Base-by-base conservation (phyloP, 2,888 invertebrate genomes). In the Venustoraphidia nigricollis region DNA sequence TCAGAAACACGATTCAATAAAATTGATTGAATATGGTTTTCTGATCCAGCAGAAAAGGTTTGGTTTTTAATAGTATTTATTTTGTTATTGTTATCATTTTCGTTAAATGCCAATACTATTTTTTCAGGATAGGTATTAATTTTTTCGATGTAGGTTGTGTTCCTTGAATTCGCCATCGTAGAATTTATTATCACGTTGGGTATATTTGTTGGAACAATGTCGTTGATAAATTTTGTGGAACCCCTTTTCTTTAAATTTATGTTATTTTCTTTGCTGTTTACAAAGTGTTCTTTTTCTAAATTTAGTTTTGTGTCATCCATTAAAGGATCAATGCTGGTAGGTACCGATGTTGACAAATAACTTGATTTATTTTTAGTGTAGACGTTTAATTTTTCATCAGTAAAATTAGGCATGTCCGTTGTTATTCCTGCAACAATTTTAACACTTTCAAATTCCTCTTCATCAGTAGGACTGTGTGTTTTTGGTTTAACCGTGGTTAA, bases 311-410 rank as follows among this genome's bases (percentile, higher is more conserved):
- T 70, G 47, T 63, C 66, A 57, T 72, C 68, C 41, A 66, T 56
- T 1, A 73, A 66, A 35, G 72, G 72, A 56, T 73, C 72, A 46
- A 72, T 70, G 50, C 71, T 70, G 36, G 72, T 68, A 34, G 71
- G 64, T 17, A 67, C 63, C 5, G 72, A 72, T 2, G 70, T 71
- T 27, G 71, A 62, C 44, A 65, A 64, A 35, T 60, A 52, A 41
- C 41, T 11, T 41, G 46, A 36, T 35, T 40, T 46, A 40, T 41
- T 41, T 13, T 41, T 46, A 1, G 27, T 27, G 27, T 27, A 27
- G 27, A 27, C 27, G 6, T 27, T 27, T 27, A 27, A 27, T 27
- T 27, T 27, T 27, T 27, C 27, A 27, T 27, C 27, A 6, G 27
- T 6, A 27, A 27, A 27, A 27, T 27, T 27, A 27, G 27, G 27